phyloP scores from a whole-genome alignment of 2,888 invertebrate species.

The Drosophila neotestacea region DNA sequence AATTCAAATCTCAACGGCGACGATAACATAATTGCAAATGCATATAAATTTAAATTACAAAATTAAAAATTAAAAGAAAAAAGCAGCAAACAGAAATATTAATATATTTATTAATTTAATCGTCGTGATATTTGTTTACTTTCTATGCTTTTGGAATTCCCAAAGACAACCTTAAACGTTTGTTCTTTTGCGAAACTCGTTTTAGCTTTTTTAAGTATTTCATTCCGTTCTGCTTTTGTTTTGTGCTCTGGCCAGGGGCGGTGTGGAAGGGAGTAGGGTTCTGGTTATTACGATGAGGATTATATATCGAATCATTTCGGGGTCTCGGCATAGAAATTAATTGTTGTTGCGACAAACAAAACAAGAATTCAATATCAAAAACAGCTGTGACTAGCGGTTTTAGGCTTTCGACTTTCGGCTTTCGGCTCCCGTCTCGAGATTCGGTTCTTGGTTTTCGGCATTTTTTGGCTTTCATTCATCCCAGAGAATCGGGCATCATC shows the following conservation, averaged over 20 bases:
- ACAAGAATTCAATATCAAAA: slow-evolving; percentile 53
- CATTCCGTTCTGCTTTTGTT: slow-evolving; percentile 20
- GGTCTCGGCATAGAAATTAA: slow-evolving; percentile 40
- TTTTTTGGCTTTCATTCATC: slow-evolving; percentile 46
- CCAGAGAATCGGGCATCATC: slow-evolving; percentile 15
- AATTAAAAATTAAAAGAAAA: slow-evolving; percentile 12
- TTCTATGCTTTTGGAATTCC: slow-evolving; percentile 58
- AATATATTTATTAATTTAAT: slow-evolving; percentile 41
- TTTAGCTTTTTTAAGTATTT: slow-evolving; percentile 36
- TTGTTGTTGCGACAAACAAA: slow-evolving; percentile 35
- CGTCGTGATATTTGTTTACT: slow-evolving; percentile 52
- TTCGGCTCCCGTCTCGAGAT: slow-evolving; percentile 5
- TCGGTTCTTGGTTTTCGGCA: neutral
- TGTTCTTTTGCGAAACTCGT: slow-evolving; percentile 75
- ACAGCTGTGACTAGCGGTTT: slow-evolving; percentile 46
- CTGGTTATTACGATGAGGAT: slow-evolving; percentile 28
- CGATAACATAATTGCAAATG: slow-evolving; percentile 33
- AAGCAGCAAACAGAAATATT: slow-evolving; percentile 16
- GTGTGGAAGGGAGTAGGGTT: neutral
- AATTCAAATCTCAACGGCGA: slow-evolving; percentile 2
- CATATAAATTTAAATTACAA: slow-evolving; percentile 43
- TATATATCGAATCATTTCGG: slow-evolving; percentile 35
- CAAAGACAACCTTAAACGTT: slow-evolving; percentile 40
- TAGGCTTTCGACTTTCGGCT: slow-evolving; percentile 4
- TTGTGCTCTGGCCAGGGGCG: neutral